phyloP scores from a whole-genome alignment of 2,888 invertebrate species.

The Mythimna lalbum region DNA sequence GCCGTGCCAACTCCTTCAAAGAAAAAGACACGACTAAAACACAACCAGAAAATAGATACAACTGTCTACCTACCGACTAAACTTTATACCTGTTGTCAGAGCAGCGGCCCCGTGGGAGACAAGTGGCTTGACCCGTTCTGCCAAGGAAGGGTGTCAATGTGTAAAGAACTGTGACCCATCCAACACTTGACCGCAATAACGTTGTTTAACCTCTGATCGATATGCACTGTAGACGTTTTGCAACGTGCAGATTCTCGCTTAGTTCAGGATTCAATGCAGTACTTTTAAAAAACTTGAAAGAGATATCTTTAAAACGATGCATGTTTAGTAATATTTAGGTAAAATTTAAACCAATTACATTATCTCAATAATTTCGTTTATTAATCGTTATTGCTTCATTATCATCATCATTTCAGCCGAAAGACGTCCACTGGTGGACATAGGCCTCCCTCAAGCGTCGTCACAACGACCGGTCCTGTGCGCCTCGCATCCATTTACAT shows the following conservation, averaged over 20 bases:
- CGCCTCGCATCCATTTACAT: too few species aligned
- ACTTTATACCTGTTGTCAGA: background rate
- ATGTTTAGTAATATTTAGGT: too few species aligned
- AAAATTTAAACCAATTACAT: too few species aligned
- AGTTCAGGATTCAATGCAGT: background rate
- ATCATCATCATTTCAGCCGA: too few species aligned
- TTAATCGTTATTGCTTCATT: too few species aligned
- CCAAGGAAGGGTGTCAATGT: slow-evolving; percentile 26
- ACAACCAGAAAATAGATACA: too few species aligned
- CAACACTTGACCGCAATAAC: slow-evolving; percentile 38
- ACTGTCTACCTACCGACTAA: background rate
- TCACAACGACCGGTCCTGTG: too few species aligned
- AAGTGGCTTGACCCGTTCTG: slow-evolving; percentile 27
- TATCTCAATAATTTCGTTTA: too few species aligned
- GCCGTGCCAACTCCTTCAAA: too few species aligned
- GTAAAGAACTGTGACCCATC: slow-evolving; percentile 25
- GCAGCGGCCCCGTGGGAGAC: background rate
- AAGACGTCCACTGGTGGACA: too few species aligned
- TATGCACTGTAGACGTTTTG: background rate
- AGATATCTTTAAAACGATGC: background rate
- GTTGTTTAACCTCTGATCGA: slow-evolving; percentile 17
- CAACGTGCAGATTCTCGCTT: background rate
- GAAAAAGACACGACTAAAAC: too few species aligned
- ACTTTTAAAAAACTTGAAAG: background rate
- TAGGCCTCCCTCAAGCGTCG: too few species aligned